Base-by-base conservation (phyloP, 1,140 invertebrate species). In the Heliothis subflexa region DNA sequence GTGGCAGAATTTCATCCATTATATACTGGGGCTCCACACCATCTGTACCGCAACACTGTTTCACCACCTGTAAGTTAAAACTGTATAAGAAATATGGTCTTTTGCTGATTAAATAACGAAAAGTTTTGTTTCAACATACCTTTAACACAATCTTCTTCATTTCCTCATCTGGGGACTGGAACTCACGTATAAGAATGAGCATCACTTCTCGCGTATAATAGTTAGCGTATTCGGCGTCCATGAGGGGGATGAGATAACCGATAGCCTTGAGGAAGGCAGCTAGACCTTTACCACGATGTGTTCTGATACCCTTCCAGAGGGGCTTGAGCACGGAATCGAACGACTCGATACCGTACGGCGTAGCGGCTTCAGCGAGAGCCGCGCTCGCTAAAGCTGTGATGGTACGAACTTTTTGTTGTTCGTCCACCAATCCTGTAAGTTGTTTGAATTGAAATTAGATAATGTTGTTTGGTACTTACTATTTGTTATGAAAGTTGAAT, bases 101-200 rank as follows among this genome's bases (percentile, higher is more conserved):
- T 61, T 25, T 11, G 9, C 14, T 33, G 1, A 57, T 45, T 10
- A 47, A 72, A 55, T 33, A 5, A 5, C 5, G 33, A 40, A 40
- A 40, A 40, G 28, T 3, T 4, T 13, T 18, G 18, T 49, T 9
- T 72, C 72, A 11, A 70, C 54, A 33, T 91, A 97, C 98, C 95
- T 99, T 99, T 52, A 99, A 95, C 0, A 99, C 99, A 95, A 99
- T 99, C 92, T 99, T 99, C 92, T 99, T 99, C 99, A 99, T 99
- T 96, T 99, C 99, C 95, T 99, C 99, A 95, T 99, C 99, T 2
- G 99, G 99, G 61, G 99, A 99, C 93, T 99, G 99, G 93, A 99
- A 99, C 95, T 99, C 99, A 94, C 99, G 96, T 88, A 99, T 99
- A 9, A 99, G 95, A 94, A 99, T 99, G 89, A 99, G 96, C 99